phyloP scores from a whole-genome alignment of 2,113 vertebrate species.

The Phaethornis superciliosus region DNA sequence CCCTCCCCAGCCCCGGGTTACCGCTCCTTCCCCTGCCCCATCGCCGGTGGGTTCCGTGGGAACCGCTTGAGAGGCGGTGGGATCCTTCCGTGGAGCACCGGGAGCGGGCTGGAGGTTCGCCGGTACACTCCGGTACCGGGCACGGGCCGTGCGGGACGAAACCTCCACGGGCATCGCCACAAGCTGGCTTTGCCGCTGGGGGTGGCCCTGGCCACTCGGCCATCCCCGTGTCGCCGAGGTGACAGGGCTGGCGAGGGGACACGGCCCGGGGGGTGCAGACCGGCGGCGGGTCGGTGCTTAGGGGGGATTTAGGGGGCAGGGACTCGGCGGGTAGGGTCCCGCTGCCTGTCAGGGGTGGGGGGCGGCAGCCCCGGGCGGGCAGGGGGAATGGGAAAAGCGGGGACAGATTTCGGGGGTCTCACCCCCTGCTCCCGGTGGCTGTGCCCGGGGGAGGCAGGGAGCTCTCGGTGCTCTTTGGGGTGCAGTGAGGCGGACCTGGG shows the following conservation, averaged over 20 bases:
- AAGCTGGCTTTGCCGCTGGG: background rate
- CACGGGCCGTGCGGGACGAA: background rate
- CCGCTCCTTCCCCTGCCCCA: background rate
- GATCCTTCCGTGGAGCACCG: too few relatives aligned
- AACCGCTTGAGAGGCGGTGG: background rate
- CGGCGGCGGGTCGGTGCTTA: background rate
- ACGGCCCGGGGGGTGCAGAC: background rate
- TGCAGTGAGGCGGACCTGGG: background rate
- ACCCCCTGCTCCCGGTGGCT: too few relatives aligned
- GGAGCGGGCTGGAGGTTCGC: background rate
- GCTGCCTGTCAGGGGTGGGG: background rate
- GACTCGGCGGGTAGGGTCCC: too few relatives aligned
- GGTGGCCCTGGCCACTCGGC: background rate
- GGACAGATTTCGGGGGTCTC: background rate
- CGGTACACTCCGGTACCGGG: too few relatives aligned
- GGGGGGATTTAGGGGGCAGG: background rate
- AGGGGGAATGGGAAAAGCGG: background rate
- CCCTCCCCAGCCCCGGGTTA: background rate
- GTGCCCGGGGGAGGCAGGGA: too few relatives aligned
- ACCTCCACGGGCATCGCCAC: too few relatives aligned
- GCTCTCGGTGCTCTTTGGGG: background rate
- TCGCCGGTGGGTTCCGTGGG: too few relatives aligned
- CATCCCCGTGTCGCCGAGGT: accelerated
- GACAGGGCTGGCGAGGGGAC: background rate
- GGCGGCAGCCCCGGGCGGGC: background rate